Percentiles rank a stretch among this genome's conserved stretches.
These are phyloP conservation scores for Ctenicera cuprea DNA, from an alignment of 2,888 invertebrate genomes.

Conservation along the genomic window DNA sequence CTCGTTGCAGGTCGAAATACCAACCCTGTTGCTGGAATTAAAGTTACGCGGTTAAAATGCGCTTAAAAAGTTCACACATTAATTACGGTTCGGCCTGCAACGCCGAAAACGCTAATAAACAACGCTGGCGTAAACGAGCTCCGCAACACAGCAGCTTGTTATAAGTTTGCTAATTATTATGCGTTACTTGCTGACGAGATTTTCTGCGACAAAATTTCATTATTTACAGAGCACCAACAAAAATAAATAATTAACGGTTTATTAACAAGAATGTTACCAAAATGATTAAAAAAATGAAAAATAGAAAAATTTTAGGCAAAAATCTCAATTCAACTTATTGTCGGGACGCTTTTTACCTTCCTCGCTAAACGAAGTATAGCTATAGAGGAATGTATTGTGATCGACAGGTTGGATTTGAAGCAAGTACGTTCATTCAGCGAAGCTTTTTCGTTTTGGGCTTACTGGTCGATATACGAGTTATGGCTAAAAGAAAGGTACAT, in stretches of 20 bases:
- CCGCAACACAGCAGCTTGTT: constrained; percentile 17
- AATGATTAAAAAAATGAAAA: no score
- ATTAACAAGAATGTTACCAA: no score
- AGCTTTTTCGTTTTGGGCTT: no score
- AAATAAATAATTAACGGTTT: background rate
- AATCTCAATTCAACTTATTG: no score
- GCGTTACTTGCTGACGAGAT: constrained; percentile 14
- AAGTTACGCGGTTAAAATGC: constrained; percentile 26
- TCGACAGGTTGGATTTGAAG: no score
- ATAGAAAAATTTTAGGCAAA: no score
- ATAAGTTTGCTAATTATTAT: constrained; percentile 28
- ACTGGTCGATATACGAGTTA: no score
- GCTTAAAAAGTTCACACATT: constrained; percentile 39
- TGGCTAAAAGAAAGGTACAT: no score
- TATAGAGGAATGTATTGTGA: no score
- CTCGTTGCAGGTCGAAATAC: background rate
- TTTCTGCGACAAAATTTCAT: constrained; percentile 18
- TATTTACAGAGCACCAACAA: constrained; percentile 4
- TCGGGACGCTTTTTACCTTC: no score
- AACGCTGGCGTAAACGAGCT: constrained; percentile 23
- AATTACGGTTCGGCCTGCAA: constrained; percentile 31
- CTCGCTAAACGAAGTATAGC: no score
- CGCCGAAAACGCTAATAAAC: constrained; percentile 32
- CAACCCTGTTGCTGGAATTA: constrained; percentile 20
- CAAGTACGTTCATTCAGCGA: no score